Conservation (phyloP, 2,113 vertebrate species). For the Galemys pyrenaicus region DNA sequence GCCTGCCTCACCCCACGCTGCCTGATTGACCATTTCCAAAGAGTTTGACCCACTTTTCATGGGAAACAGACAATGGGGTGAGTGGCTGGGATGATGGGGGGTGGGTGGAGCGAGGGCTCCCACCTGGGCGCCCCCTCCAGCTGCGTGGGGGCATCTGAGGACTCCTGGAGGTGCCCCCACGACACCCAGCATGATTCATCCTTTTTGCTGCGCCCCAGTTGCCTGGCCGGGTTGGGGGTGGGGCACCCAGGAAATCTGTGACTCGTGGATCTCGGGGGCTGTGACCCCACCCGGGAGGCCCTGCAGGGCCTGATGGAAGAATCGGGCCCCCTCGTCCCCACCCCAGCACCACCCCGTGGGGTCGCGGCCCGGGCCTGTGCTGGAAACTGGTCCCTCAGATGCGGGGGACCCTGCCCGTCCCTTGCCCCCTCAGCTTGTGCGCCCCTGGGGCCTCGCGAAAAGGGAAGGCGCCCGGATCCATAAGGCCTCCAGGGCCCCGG, state of each 20-base stretch:
- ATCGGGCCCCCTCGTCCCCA: background rate
- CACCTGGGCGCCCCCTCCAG: background rate
- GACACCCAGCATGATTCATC: background rate
- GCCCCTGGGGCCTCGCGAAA: background rate
- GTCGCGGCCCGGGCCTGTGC: too few species aligned
- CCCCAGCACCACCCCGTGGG: background rate
- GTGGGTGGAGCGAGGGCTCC: background rate
- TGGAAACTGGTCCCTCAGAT: too few species aligned
- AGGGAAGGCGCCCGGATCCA: background rate
- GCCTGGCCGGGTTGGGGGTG: background rate
- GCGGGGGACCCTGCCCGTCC: background rate
- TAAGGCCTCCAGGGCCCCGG: background rate
- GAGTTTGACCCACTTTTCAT: constrained; percentile 42
- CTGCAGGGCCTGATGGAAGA: background rate
- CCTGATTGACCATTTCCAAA: background rate
- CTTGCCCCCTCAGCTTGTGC: background rate
- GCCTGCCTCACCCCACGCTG: background rate
- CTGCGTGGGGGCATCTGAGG: background rate
- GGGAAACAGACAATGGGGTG: background rate
- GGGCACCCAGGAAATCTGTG: background rate
- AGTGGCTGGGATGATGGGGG: background rate
- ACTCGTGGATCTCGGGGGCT: background rate
- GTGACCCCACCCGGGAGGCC: background rate
- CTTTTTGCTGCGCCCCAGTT: background rate
- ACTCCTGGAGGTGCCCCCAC: background rate